Conservation (phyloP, 2,888 invertebrate genomes). For the Didymodactylos carnosus region DNA sequence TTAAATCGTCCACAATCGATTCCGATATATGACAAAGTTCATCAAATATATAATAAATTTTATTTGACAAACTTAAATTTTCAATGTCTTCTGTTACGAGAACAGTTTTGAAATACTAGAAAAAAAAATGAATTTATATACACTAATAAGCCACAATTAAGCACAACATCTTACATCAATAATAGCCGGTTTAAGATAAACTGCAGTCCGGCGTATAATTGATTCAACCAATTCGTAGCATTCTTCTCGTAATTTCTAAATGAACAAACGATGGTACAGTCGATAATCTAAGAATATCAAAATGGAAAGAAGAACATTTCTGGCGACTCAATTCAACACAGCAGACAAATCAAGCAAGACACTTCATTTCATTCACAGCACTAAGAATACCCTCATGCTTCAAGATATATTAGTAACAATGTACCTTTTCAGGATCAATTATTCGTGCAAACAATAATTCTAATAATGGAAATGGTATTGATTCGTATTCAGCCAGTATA, state of each 20-base stretch:
- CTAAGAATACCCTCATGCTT: too few species aligned
- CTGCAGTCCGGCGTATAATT: background rate
- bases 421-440: background rate
- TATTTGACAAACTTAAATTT: background rate
- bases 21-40: background rate
- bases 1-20: background rate
- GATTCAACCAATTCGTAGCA: background rate
- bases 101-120: background rate
- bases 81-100: background rate
- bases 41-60: background rate
- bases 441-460: background rate
- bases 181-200: background rate
- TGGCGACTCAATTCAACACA: too few species aligned
- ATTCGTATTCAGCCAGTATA: background rate
- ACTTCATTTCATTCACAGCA: too few species aligned
- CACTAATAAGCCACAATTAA: background rate
- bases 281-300: too few species aligned
- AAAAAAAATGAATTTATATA: too few species aligned
- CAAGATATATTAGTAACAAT: too few species aligned
- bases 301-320: too few species aligned
- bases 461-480: background rate
- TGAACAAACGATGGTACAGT: too few species aligned
- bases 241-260: background rate
- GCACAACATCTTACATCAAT: background rate
- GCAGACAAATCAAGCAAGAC: too few species aligned